These are phyloP conservation scores for Drosophila mojavensis DNA, from an alignment of 1,140 invertebrate species.

Conservation along the genomic window DNA sequence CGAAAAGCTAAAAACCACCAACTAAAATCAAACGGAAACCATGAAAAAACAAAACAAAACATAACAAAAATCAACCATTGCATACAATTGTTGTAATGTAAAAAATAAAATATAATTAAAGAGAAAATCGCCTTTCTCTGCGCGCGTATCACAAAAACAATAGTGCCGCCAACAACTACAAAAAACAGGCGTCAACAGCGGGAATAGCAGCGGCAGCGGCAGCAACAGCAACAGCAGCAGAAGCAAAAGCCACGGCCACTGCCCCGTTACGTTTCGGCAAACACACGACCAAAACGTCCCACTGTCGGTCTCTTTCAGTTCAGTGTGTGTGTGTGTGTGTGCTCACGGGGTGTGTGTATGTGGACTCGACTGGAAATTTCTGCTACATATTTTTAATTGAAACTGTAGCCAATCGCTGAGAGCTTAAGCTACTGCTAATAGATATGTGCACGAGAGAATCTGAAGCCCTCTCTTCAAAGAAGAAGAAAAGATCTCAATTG, in stretches of 20 bases:
- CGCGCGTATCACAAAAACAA: slow-evolving; percentile 77
- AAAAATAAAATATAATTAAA: slow-evolving; percentile 83
- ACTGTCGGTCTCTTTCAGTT: slow-evolving; percentile 37
- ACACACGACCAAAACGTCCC: slow-evolving; percentile 62
- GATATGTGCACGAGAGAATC: slow-evolving; percentile 5
- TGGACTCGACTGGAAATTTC: slow-evolving; percentile 77
- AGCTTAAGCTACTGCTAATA: slow-evolving; percentile 25
- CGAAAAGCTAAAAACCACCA: slow-evolving; percentile 20
- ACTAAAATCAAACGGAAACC: slow-evolving; percentile 67
- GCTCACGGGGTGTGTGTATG: slow-evolving; percentile 35
- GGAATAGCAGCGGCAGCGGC: slow-evolving; percentile 7
- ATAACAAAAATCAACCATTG: slow-evolving; percentile 45
- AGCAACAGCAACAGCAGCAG: slow-evolving; percentile 36
- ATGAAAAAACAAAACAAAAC: slow-evolving; percentile 44
- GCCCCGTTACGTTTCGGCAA: slow-evolving; percentile 81
- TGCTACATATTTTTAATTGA: slow-evolving; percentile 76
- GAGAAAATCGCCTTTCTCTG: slow-evolving; percentile 81
- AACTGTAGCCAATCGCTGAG: slow-evolving; percentile 50
- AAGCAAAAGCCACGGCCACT: slow-evolving; percentile 72
- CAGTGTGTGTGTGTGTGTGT: slow-evolving; percentile 12
- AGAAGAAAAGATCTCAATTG: not conserved
- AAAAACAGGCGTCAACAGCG: slow-evolving; percentile 47
- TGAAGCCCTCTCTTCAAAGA: not conserved
- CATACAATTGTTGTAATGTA: slow-evolving; percentile 67
- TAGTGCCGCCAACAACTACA: slow-evolving; percentile 67